Base-by-base conservation (phyloP, 1,140 invertebrate genomes). In the Drosophila kikkawai region DNA sequence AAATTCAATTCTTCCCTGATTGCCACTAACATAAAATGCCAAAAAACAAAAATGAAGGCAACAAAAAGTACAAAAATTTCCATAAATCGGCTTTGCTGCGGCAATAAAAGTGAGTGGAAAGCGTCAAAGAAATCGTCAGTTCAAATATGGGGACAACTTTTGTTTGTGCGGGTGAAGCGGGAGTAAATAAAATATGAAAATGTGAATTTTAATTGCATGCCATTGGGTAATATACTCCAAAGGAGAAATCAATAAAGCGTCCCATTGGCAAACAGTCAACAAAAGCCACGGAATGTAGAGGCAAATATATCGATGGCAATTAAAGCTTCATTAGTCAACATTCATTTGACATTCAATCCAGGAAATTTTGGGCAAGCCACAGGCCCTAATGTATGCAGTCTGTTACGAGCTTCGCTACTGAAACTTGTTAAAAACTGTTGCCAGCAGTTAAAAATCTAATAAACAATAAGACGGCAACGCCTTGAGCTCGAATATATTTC, bases 401-500 rank as follows among this genome's bases (percentile, higher is more conserved):
- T 66, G 53, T 71, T 63, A 51, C 12, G 53, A 42, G 59, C 63
- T 67, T 32, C 34, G 83, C 83, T 86, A 86, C 83, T 71, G 83
- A 86, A 86, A 82, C 83, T 74, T 82, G 67, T 86, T 74, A 71
- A 86, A 87, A 87, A 73, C 70, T 73, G 83, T 53, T 67, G 80
- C n/a, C 64, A 39, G 50, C 48, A 76, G 75, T 82, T 82, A 80
- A 86, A 82, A 87, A 59, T 85, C 78, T 69, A 85, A 85, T 85
- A 81, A 84, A 85, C 60, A 74, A 79, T 66, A 67, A 51, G 37
- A 17, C 26, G 75, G 60, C 80, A 70, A 87, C 79, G 83, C 83
- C 82, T 79, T 79, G 76, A 82, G 64, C 15, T 36, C 32, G 47
- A 66, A 81, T 63, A 17, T 19, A 45, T 63, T 63, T 63, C 45